Conservation (phyloP, 2,888 invertebrate species). For the Gastracanthus pulcherrimus region DNA sequence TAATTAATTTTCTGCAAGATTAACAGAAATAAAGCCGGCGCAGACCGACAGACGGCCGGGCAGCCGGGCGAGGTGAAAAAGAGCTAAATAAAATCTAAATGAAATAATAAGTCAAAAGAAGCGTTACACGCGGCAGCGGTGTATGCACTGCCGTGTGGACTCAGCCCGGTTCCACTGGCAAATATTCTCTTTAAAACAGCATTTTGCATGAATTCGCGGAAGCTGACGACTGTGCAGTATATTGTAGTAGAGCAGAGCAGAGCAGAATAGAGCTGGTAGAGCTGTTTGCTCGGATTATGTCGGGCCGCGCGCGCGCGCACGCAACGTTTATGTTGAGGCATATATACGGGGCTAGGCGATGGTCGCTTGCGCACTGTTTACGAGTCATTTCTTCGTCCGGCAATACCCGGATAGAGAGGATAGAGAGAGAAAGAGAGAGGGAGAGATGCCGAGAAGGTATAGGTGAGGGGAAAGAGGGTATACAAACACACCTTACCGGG, state of each 20-base stretch:
- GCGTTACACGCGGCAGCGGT: not conserved
- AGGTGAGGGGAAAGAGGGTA: not conserved
- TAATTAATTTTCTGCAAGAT: no score
- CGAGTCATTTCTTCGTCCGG: not conserved
- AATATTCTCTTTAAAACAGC: conserved; percentile 5
- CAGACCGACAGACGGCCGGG: no score
- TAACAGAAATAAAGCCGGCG: no score
- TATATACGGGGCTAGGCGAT: not conserved
- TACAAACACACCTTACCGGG: not conserved
- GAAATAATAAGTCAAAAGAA: not conserved
- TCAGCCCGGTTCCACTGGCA: not conserved
- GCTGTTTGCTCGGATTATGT: conserved; percentile 11
- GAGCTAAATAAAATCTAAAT: not conserved
- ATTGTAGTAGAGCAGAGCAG: no score
- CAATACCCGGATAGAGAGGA: not conserved
- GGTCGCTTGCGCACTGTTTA: not conserved
- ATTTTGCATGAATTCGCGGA: not conserved
- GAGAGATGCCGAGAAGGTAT: not conserved
- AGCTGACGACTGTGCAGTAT: no score
- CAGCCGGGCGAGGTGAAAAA: not conserved
- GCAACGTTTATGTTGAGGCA: not conserved
- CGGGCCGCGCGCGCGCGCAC: not conserved
- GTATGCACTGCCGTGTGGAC: not conserved
- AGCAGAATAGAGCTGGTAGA: not conserved
- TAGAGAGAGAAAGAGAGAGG: not conserved